Evolutionary conservation across 1,140 invertebrate genomes (phyloP).

Genomic region (Rhopalosiphum padi): DNA sequence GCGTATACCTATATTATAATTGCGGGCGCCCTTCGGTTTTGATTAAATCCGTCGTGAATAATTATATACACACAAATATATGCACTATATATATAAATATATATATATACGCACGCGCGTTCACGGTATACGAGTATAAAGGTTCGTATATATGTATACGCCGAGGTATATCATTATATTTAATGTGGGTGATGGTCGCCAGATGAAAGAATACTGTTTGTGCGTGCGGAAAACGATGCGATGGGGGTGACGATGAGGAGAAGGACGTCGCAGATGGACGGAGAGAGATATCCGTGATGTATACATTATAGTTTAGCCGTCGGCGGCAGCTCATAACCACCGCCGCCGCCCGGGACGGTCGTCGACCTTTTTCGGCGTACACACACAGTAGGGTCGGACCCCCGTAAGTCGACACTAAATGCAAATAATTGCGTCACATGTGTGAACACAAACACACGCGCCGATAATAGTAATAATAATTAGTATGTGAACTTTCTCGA

Average conservation of each 20-base stretch:
- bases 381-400: background rate
- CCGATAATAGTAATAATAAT: constrained; percentile 18
- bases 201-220: background rate
- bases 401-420: background rate
- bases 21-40: background rate
- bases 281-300: background rate
- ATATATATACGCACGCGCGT: no score
- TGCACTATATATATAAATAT: no score
- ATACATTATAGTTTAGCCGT: background rate
- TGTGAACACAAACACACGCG: background rate
- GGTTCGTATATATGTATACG: background rate
- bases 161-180: background rate
- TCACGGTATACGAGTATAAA: background rate
- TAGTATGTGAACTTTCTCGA: background rate
- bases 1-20: background rate
- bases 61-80: background rate
- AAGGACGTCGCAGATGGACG: background rate
- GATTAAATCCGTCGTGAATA: background rate
- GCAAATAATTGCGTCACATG: constrained; percentile 21
- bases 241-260: background rate
- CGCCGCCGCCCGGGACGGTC: background rate
- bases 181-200: background rate
- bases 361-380: constrained; percentile 12
- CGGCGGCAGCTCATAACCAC: background rate
- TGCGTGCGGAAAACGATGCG: background rate